Evolutionary conservation across 2,888 invertebrate genomes (phyloP), one percentile per base, ranked within the genome.

Genomic region (Ametastegia equiseti): DNA sequence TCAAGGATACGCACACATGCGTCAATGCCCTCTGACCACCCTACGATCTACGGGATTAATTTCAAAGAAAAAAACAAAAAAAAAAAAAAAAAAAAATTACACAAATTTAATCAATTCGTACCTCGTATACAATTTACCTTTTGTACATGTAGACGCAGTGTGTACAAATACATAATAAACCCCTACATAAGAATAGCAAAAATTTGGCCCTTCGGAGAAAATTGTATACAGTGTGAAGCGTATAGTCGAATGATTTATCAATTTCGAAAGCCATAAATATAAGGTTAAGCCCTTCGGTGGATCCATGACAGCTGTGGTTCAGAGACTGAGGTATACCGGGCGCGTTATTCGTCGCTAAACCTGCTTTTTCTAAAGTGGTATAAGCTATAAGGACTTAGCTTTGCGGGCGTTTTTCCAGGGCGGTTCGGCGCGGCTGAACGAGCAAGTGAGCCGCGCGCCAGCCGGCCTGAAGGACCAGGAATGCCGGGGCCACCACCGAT

Each of bases 391-490:
- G 63, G 60, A 60, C 60, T 78, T 23, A 63, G 78, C 60, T 78
- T 78, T 73, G 79, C 82, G 83, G 75, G 63, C 82, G 88, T 88
- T 88, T 88, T 88, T 88, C 88, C 88, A 84, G 84, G 85, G 84
- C 84, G 63, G 60, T 42, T 60, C 78, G 78, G 60, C 78, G 57
- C 63, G 60, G 57, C 42, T 63, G 42, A 78, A 57, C 78, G 78
- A 50, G 75, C 54, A 75, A 57, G 63, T 78, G 75, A 57, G 30
- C 86, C 84, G 83, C 84, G 85, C 85, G 84, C 84, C 84, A 83
- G 84, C 84, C 86, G 82, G 30, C 71, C 82, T 81, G 80, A 84
- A 84, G 84, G 85, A 60, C 63, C 81, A 81, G 88, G 88, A 88
- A 88, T 88, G 88, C 84, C 85, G 86, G 78, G 82, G 80, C 85